These are phyloP conservation scores for Ditula angustiorana DNA, from an alignment of 2,888 invertebrate species.

Conservation along the genomic window DNA sequence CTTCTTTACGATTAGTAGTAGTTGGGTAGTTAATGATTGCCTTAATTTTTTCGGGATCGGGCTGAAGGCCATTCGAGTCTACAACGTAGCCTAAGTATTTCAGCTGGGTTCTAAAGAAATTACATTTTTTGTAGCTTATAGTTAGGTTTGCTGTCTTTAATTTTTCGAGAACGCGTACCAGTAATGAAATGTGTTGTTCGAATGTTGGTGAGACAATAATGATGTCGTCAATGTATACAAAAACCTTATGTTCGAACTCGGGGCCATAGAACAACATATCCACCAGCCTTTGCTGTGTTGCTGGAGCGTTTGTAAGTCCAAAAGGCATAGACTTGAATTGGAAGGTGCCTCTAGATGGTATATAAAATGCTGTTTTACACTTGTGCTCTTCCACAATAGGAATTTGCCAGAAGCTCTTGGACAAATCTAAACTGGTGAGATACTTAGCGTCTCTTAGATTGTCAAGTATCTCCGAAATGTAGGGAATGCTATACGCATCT, in stretches of 20 bases:
- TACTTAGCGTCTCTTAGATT: background rate
- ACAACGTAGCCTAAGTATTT: no score
- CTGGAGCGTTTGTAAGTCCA: slow-evolving; percentile 11
- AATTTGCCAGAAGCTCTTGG: slow-evolving; percentile 19
- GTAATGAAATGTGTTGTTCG: no score
- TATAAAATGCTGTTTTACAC: slow-evolving; percentile 20
- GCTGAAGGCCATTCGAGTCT: no score
- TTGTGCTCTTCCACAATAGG: background rate
- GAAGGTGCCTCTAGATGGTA: background rate
- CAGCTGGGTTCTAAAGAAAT: no score
- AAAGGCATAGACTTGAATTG: background rate
- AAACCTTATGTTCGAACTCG: background rate
- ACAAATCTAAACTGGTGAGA: background rate
- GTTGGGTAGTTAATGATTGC: no score
- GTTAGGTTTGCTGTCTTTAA: no score
- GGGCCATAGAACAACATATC: slow-evolving; percentile 15
- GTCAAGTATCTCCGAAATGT: slow-evolving; percentile 2
- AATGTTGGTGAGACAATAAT: no score
- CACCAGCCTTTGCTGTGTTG: slow-evolving; percentile 2
- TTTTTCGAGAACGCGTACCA: no score
- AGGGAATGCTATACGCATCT: no score
- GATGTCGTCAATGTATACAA: slow-evolving; percentile 3
- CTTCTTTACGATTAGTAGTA: no score
- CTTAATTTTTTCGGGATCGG: no score
- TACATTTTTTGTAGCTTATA: no score